Evolutionary conservation across 2,797 vertebrate species (phyloP), one percentile per base, ranked within the genome.

Genomic region (Sciurus vulgaris): DNA sequence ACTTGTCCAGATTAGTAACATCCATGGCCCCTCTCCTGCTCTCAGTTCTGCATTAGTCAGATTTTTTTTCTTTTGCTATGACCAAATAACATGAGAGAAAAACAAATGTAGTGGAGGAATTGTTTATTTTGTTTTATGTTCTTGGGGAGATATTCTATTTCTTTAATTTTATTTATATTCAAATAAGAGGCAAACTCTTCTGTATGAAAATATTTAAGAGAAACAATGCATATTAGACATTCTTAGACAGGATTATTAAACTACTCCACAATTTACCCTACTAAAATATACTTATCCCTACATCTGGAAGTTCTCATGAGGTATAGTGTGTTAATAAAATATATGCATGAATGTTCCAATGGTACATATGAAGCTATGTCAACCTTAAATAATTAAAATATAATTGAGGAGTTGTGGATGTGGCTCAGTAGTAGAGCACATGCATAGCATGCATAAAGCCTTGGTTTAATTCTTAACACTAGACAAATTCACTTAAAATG

Each of bases 151-250:
- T 82, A 87, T 97, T 63, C 33, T 97, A 96, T 89, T 94, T 65
- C 4, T 95, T 95, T 96, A 92, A 88, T 97, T 97, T 72, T 91
- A 15, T 95, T 98, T 18, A 92, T 93, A 96, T 83, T 95, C 28
- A 97, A 96, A 96, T 72, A 70, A 79, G 2, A 4, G 1, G 0
- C 84, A 56, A 84, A 13, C 2, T 76, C 12, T 61, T 2, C 0
- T 89, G 0, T 77, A 81, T 95, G 44, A 56, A 87, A 95, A 95
- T 54, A 95, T 3, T 0, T 67, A 92, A 51, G 93, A 94, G 7
- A 97, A 96, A 96, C 89, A 85, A 88, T 95, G 41, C 73, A 95
- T 90, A 3, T 90, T 92, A 95, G 33, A 73, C 91, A 59, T 93
- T 93, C 7, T 89, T 95, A 96, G 84, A 85, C 13, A 97, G 17